phyloP scores from a whole-genome alignment of 1,140 invertebrate genomes.

The Lucilia cuprina region DNA sequence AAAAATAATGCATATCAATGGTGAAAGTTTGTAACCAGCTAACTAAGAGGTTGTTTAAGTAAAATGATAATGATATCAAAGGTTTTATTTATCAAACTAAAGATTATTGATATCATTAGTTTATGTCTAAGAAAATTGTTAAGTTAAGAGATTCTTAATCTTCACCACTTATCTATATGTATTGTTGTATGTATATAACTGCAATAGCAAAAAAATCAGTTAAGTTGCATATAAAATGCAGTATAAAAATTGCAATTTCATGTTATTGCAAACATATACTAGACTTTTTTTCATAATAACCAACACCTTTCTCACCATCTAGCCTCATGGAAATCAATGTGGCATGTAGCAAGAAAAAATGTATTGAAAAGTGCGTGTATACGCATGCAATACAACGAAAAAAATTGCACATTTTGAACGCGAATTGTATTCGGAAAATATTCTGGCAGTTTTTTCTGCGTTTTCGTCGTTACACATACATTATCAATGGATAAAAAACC shows the following conservation, averaged over 20 bases:
- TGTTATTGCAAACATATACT: not conserved
- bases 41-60: too few species aligned
- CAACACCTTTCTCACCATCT: not conserved
- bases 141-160: too few species aligned
- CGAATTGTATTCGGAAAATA: not conserved
- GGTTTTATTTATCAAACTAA: too few species aligned
- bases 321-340: not conserved
- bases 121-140: too few species aligned
- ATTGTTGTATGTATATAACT: not conserved
- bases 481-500: not conserved
- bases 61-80: too few species aligned
- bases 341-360: not conserved
- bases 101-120: too few species aligned
- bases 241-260: conserved; percentile 11
- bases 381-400: not conserved
- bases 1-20: not conserved
- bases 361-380: not conserved
- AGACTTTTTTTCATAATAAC: conserved; percentile 8
- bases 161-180: too few species aligned
- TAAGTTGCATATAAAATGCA: not conserved
- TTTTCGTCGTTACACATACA: not conserved
- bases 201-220: not conserved
- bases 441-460: not conserved
- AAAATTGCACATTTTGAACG: not conserved
- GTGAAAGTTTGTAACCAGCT: too few species aligned